A percentile compares a stretch with the other conserved stretches of the same genome.
These are phyloP conservation scores for Pristionchus maxplancki DNA, from an alignment of 2,888 invertebrate genomes.

Conservation along the genomic window DNA sequence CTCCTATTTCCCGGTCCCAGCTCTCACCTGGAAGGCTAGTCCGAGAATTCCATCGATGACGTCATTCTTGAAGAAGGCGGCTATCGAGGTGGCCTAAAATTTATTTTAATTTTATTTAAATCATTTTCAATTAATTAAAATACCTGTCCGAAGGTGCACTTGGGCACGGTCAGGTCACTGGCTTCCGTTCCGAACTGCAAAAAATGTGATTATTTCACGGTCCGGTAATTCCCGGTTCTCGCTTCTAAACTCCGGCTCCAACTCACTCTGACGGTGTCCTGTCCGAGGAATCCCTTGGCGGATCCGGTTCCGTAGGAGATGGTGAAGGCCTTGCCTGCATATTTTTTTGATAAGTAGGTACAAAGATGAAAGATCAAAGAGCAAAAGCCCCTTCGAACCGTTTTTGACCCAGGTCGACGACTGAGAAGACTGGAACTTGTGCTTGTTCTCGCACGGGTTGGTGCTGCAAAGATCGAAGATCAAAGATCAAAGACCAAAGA, in stretches of 20 bases:
- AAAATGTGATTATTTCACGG: background rate
- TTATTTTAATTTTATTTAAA: background rate
- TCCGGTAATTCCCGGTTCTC: background rate
- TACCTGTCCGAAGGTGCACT: slow-evolving; percentile 66
- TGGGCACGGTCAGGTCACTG: slow-evolving; percentile 61
- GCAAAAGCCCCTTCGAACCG: slow-evolving; percentile 82
- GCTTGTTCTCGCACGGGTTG: slow-evolving; percentile 57
- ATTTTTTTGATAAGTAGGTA: too few species aligned
- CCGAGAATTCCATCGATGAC: slow-evolving; percentile 71
- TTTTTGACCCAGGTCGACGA: slow-evolving; percentile 89
- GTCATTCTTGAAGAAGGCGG: slow-evolving; percentile 64
- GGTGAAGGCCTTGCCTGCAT: slow-evolving; percentile 85
- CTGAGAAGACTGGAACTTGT: slow-evolving; percentile 91
- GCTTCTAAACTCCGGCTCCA: background rate
- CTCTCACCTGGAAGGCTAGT: slow-evolving; percentile 60
- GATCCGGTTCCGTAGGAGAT: slow-evolving; percentile 94
- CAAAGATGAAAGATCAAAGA: too few species aligned
- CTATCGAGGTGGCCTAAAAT: slow-evolving; percentile 51
- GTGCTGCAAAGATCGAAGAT: background rate
- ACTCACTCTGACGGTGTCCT: slow-evolving; percentile 87
- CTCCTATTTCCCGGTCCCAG: background rate
- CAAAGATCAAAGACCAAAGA: background rate
- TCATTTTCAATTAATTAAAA: background rate
- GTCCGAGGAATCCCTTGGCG: slow-evolving; percentile 93
- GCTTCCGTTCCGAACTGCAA: slow-evolving; percentile 61